A percentile compares a stretch with the other conserved stretches of the same genome.
phyloP scores from a whole-genome alignment of 2,113 vertebrate species.

The Sinocyclocheilus rhinocerous region DNA sequence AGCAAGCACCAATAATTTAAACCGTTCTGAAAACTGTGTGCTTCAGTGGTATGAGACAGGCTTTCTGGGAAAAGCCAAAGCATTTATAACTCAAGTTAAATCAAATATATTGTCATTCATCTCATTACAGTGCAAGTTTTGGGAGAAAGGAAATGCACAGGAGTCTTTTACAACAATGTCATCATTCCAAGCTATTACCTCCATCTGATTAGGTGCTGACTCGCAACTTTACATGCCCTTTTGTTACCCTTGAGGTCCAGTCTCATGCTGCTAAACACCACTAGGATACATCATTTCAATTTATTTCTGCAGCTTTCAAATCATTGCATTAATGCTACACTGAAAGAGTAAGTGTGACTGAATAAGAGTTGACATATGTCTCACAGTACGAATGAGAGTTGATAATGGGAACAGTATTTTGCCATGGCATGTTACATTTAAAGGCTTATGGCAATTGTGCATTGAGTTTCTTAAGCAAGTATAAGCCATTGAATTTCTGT shows the following conservation, averaged over 20 bases:
- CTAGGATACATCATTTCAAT: neutral
- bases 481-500: neutral
- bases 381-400: neutral
- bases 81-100: constrained; percentile 7
- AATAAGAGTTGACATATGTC: neutral
- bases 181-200: constrained; percentile 9
- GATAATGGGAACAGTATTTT: neutral
- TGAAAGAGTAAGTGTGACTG: neutral
- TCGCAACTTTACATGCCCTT: neutral
- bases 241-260: neutral
- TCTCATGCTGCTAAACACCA: constrained; percentile 22
- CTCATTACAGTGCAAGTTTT: neutral
- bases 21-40: neutral
- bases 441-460: neutral
- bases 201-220: neutral
- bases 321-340: neutral
- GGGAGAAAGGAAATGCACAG: neutral
- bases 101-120: constrained; percentile 13
- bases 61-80: neutral
- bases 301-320: constrained; percentile 21
- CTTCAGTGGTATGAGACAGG: neutral
- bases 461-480: neutral
- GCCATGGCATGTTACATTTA: neutral
- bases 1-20: neutral
- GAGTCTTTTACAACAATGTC: neutral